Percentiles rank a stretch among this genome's conserved stretches.
phyloP scores from a whole-genome alignment of 2,113 vertebrate species.

The Glaucidium brasilianum region DNA sequence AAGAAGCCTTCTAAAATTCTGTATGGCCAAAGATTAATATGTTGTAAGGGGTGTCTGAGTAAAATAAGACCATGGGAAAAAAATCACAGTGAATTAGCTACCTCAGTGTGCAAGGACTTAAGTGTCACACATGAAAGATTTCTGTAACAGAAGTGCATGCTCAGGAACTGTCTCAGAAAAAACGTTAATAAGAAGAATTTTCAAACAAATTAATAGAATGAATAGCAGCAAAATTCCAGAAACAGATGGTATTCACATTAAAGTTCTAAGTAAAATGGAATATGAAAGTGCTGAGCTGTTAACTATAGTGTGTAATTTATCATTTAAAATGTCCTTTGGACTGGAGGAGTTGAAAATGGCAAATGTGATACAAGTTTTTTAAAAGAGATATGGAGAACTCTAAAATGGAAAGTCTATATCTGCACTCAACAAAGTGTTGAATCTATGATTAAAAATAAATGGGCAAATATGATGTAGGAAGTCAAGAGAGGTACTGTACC shows the following conservation, averaged over 20 bases:
- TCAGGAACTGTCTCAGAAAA: background rate
- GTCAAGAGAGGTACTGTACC: background rate
- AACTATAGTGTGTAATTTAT: background rate
- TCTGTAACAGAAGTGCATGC: background rate
- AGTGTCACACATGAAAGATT: background rate
- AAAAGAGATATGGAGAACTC: background rate
- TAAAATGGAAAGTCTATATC: background rate
- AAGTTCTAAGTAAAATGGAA: background rate
- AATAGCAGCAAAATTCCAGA: slow-evolving; percentile 1
- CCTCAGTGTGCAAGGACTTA: background rate
- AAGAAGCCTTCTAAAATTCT: background rate
- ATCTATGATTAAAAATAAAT: background rate
- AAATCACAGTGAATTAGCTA: background rate
- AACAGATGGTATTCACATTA: background rate
- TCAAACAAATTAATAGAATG: background rate
- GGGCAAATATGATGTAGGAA: background rate
- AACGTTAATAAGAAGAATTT: background rate
- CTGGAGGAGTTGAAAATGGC: background rate
- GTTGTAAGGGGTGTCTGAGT: background rate
- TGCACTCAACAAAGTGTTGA: background rate
- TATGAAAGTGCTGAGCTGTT: slow-evolving; percentile 11
- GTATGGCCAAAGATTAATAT: background rate
- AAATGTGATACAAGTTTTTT: background rate
- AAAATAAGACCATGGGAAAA: background rate
- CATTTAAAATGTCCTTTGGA: background rate